Percentiles rank a stretch among this genome's conserved stretches.
Conservation (phyloP, 2,113 vertebrate genomes). For the Garra rufa region DNA sequence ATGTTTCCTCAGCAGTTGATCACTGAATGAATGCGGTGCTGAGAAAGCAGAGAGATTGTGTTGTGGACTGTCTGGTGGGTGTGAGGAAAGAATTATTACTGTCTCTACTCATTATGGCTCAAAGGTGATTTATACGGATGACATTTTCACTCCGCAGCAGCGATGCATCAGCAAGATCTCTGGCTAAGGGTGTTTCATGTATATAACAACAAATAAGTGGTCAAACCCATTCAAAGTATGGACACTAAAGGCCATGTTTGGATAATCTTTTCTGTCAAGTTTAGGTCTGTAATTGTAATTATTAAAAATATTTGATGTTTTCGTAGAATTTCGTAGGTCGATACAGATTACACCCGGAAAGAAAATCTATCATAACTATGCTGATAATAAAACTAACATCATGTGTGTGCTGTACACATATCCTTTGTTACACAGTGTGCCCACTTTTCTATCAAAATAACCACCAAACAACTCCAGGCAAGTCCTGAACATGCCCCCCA, state of each 20-base stretch:
- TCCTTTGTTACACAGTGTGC: too few relatives aligned
- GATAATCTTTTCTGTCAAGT: too few relatives aligned
- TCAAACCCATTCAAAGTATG: background rate
- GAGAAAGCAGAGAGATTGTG: background rate
- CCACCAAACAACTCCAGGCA: conserved; percentile 24
- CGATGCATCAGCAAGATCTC: background rate
- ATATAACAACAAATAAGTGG: background rate
- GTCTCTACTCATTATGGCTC: background rate
- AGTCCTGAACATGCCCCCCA: conserved; percentile 44
- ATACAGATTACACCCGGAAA: too few relatives aligned
- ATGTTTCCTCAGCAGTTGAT: conserved; percentile 3
- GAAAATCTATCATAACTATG: too few relatives aligned
- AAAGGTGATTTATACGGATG: background rate
- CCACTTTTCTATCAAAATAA: conserved; percentile 24
- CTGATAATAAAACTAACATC: too few relatives aligned
- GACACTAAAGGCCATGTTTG: background rate
- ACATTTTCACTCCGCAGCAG: background rate
- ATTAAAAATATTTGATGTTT: too few relatives aligned
- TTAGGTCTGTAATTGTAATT: too few relatives aligned
- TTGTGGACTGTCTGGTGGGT: background rate
- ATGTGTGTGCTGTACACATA: background rate
- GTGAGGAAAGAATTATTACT: background rate
- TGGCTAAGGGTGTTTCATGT: background rate
- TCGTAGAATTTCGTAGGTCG: too few relatives aligned
- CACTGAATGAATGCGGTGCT: background rate